These are phyloP conservation scores for Cyprinus carpio DNA, from an alignment of 2,113 vertebrate genomes.

Conservation along the genomic window DNA sequence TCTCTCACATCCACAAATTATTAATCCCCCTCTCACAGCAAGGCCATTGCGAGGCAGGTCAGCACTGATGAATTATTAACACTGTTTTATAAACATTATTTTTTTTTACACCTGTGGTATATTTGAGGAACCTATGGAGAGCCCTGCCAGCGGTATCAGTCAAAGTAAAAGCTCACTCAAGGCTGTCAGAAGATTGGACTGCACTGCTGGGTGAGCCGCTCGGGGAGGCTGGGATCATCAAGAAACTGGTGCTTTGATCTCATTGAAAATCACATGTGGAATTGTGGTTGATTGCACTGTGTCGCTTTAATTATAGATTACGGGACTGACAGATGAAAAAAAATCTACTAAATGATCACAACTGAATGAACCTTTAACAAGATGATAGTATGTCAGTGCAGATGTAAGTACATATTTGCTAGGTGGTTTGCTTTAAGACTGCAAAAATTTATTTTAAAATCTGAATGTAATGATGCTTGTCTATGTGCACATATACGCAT, in stretches of 20 bases:
- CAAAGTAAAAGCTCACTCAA: conserved; percentile 1
- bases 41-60: conserved; percentile 46
- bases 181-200: neutral
- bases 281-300: conserved; percentile 1
- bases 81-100: conserved; percentile 64
- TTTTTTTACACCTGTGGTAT: conserved; percentile 56
- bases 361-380: neutral
- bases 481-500: no score
- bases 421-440: neutral
- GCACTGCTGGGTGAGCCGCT: neutral
- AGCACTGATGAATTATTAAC: conserved; percentile 61
- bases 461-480: neutral
- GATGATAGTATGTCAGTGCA: neutral
- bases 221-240: neutral
- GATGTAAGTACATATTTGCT: neutral
- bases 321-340: neutral
- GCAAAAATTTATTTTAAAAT: no score
- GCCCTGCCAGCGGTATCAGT: neutral
- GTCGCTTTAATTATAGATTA: conserved; percentile 20
- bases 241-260: conserved; percentile 5
- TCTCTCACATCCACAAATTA: conserved; percentile 46
- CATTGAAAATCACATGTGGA: conserved; percentile 1
- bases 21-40: conserved; percentile 48
- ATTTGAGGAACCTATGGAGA: conserved; percentile 29
- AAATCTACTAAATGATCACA: neutral